These are phyloP conservation scores for Bungarus multicinctus DNA, from an alignment of 2,113 vertebrate species.

Conservation along the genomic window DNA sequence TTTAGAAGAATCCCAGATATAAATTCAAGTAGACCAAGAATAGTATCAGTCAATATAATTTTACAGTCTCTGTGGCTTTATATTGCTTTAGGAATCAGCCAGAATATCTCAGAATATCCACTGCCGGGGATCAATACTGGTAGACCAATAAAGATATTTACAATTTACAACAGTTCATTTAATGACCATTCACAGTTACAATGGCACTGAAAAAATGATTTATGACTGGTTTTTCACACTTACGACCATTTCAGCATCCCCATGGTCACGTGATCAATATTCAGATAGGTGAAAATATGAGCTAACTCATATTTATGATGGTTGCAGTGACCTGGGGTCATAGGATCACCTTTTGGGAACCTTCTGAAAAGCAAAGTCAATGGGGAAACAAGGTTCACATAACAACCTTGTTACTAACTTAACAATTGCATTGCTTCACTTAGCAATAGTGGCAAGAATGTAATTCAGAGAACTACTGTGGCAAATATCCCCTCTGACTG, in stretches of 20 bases:
- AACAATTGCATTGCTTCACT: neutral
- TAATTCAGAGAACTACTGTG: too few species aligned
- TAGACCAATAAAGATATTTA: neutral
- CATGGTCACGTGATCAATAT: neutral
- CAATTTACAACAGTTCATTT: neutral
- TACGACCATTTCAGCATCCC: neutral
- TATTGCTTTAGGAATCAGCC: neutral
- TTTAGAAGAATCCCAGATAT: neutral
- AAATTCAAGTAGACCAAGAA: neutral
- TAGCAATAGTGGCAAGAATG: neutral
- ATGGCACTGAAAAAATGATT: neutral
- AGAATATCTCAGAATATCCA: neutral
- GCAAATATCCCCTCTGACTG: too few species aligned
- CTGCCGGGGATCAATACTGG: neutral
- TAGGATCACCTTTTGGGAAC: neutral
- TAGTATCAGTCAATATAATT: neutral
- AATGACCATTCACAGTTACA: neutral
- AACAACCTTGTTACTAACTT: too few species aligned
- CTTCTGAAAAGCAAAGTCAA: neutral
- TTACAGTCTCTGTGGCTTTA: neutral
- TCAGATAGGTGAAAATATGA: neutral
- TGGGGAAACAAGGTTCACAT: neutral
- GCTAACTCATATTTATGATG: neutral
- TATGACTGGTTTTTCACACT: neutral
- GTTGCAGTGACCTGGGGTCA: neutral